phyloP scores from a whole-genome alignment of 2,113 vertebrate species.

The Heterochromis multidens region DNA sequence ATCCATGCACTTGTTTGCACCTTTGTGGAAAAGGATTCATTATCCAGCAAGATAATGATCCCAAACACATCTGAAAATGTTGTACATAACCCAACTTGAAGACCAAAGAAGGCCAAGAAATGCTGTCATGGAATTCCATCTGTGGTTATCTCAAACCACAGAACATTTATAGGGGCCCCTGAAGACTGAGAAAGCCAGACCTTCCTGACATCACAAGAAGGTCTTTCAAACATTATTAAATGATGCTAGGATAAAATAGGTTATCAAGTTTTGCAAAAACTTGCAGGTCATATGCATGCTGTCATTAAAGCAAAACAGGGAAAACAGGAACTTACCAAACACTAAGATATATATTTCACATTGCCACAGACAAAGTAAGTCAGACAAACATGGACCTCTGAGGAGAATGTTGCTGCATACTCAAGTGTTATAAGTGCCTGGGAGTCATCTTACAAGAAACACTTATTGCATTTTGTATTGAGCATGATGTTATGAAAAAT shows the following conservation, averaged over 20 bases:
- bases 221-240: background rate
- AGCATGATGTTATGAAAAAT: conserved; percentile 82
- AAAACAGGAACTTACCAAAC: background rate
- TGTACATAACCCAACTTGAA: background rate
- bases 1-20: background rate
- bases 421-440: conserved; percentile 77
- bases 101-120: background rate
- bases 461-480: conserved; percentile 82
- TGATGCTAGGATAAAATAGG: background rate
- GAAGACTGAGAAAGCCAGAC: background rate
- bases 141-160: background rate
- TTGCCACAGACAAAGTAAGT: conserved; percentile 54
- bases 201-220: background rate
- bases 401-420: conserved; percentile 62
- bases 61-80: background rate
- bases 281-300: background rate
- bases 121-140: background rate
- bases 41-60: background rate
- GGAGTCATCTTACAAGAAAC: conserved; percentile 81
- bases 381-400: conserved; percentile 63
- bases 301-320: background rate
- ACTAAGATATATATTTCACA: conserved; percentile 23
- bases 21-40: background rate
- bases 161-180: background rate
- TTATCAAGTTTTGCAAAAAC: background rate